Evolutionary conservation across 2,797 vertebrate species (phyloP).

Genomic region (Platyrinchus mystaceus): DNA sequence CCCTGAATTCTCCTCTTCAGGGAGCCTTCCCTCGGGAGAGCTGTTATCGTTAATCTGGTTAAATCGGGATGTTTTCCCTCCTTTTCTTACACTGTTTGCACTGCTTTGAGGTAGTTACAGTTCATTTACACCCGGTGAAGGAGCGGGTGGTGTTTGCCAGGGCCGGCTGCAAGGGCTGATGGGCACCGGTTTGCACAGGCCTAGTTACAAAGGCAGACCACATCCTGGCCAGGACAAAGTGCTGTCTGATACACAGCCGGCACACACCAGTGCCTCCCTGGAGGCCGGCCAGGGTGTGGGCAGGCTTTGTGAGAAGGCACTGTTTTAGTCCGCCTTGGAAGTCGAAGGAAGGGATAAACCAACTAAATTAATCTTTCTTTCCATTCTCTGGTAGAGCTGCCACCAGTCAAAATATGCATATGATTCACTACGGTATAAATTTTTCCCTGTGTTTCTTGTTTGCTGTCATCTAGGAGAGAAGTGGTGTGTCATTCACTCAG

Average conservation of each 20-base stretch:
- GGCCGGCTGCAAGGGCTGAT: background rate
- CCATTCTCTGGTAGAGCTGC: conserved; percentile 58
- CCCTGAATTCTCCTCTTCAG: background rate
- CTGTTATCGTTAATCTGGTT: conserved; percentile 27
- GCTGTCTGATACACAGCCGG: conserved; percentile 64
- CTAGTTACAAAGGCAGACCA: conserved; percentile 60
- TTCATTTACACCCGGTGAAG: conserved; percentile 2
- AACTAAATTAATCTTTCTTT: conserved; percentile 67
- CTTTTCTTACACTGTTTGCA: background rate
- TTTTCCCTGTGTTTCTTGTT: conserved; percentile 55
- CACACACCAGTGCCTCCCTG: conserved; percentile 62
- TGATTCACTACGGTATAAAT: conserved; percentile 52
- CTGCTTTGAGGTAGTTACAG: conserved; percentile 45
- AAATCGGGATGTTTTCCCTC: conserved; percentile 52
- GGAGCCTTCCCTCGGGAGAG: conserved; percentile 33
- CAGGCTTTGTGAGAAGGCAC: conserved; percentile 65
- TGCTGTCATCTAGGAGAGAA: conserved; percentile 40
- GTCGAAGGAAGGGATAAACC: conserved; percentile 65
- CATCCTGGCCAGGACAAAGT: conserved; percentile 74
- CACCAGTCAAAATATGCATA: conserved; percentile 57
- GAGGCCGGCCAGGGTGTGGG: conserved; percentile 61
- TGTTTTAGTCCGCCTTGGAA: conserved; percentile 60
- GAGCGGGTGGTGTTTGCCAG: conserved; percentile 12
- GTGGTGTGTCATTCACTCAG: background rate
- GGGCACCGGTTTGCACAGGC: conserved; percentile 51